Conservation (phyloP, 2,113 vertebrate genomes). For the Monopterus albus region DNA sequence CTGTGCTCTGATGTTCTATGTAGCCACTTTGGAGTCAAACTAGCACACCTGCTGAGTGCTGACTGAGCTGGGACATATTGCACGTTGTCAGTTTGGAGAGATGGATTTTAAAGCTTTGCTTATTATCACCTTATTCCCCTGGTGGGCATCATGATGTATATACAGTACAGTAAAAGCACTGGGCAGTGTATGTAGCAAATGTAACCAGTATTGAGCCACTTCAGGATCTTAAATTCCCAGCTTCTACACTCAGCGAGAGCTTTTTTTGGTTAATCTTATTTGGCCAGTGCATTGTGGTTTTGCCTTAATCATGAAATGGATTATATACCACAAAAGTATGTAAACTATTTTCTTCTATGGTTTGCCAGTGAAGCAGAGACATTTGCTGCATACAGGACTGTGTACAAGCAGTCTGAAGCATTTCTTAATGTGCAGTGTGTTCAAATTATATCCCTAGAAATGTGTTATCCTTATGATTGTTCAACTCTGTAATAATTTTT, state of each 20-base stretch:
- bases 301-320: slow-evolving; percentile 77
- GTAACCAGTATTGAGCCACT: slow-evolving; percentile 68
- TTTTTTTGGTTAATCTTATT: slow-evolving; percentile 62
- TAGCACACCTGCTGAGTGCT: slow-evolving; percentile 1
- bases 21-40: slow-evolving; percentile 26
- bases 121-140: slow-evolving; percentile 60
- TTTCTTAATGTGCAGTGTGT: slow-evolving; percentile 81
- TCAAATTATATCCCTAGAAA: slow-evolving; percentile 77
- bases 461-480: slow-evolving; percentile 80
- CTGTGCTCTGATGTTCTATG: slow-evolving; percentile 49
- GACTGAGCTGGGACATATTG: slow-evolving; percentile 2
- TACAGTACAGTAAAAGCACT: slow-evolving; percentile 58
- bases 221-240: slow-evolving; percentile 65
- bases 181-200: slow-evolving; percentile 79
- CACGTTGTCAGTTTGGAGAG: slow-evolving; percentile 37
- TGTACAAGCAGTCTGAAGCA: slow-evolving; percentile 80
- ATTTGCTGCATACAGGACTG: slow-evolving; percentile 75
- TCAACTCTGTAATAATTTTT: slow-evolving; percentile 79
- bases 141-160: slow-evolving; percentile 69
- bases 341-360: slow-evolving; percentile 80
- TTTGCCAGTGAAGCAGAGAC: slow-evolving; percentile 78
- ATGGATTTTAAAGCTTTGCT: slow-evolving; percentile 60
- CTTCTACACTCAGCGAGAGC: slow-evolving; percentile 54
- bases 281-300: slow-evolving; percentile 75
- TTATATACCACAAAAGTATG: slow-evolving; percentile 69